A percentile compares a stretch with the other conserved stretches of the same genome.
Conservation (phyloP, 2,113 vertebrate genomes). For the Tetraodon nigroviridis region DNA sequence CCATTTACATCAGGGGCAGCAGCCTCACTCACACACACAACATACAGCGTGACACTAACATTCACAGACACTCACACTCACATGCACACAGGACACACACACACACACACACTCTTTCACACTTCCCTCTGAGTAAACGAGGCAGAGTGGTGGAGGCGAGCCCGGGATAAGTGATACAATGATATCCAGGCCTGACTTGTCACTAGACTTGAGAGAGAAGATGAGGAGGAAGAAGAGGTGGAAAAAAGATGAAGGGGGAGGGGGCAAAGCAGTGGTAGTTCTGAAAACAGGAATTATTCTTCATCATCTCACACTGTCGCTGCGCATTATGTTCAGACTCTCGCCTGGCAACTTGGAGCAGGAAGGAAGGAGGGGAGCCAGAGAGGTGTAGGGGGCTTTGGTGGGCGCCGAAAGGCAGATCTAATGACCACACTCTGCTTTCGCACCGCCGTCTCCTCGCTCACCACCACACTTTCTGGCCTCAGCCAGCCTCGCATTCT, state of each 20-base stretch:
- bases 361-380: constrained; percentile 27
- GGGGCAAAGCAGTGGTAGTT: constrained; percentile 62
- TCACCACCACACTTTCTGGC: constrained; percentile 74
- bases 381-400: constrained; percentile 51
- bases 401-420: constrained; percentile 76
- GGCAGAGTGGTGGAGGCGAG: constrained; percentile 64
- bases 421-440: constrained; percentile 84
- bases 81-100: constrained; percentile 26
- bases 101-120: constrained; percentile 68
- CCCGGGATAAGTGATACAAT: constrained; percentile 79
- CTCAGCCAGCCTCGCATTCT: constrained; percentile 72
- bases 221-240: constrained; percentile 65
- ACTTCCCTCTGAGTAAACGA: constrained; percentile 67
- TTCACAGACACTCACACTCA: constrained; percentile 51
- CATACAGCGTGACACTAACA: constrained; percentile 53
- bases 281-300: constrained; percentile 85
- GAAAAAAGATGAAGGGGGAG: too few species aligned
- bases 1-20: constrained; percentile 68
- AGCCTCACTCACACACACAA: constrained; percentile 27
- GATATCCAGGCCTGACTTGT: constrained; percentile 81
- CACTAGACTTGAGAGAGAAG: constrained; percentile 59
- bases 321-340: constrained; percentile 81
- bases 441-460: constrained; percentile 80
- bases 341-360: constrained; percentile 71
- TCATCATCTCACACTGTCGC: constrained; percentile 85